Evolutionary conservation across 2,888 invertebrate genomes (phyloP).

Genomic region (Macrophya annulata): DNA sequence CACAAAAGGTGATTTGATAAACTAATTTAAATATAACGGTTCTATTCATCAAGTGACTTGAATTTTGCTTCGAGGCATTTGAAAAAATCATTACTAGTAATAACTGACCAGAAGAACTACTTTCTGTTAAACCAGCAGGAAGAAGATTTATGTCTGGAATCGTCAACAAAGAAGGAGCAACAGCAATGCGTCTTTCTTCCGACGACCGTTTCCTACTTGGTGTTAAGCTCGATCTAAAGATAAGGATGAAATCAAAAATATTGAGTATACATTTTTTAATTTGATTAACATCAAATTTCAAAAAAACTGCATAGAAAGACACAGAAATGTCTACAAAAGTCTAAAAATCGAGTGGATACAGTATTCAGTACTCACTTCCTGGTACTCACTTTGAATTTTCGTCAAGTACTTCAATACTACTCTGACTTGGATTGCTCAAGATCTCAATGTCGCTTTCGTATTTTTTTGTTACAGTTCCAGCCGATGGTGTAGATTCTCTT

Average conservation of each 20-base stretch:
- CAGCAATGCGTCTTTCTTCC: conserved; percentile 80
- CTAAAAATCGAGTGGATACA: background rate
- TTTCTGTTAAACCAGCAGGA: conserved; percentile 81
- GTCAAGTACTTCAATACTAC: conserved; percentile 86
- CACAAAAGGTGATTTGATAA: conserved; percentile 25
- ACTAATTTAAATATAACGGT: conserved; percentile 17
- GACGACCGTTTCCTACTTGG: conserved; percentile 79
- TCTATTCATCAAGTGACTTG: background rate
- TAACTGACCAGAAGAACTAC: conserved; percentile 82
- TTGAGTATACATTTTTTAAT: background rate
- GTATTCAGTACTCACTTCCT: conserved; percentile 39
- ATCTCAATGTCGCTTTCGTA: conserved; percentile 87
- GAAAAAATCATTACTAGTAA: conserved; percentile 38
- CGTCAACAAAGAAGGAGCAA: conserved; percentile 79
- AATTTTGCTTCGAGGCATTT: background rate
- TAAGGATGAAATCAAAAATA: conserved; percentile 30
- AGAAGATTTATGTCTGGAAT: conserved; percentile 78
- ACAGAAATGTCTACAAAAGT: background rate
- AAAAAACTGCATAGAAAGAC: background rate
- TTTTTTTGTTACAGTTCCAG: conserved; percentile 71
- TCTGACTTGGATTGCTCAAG: conserved; percentile 87
- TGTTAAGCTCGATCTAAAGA: conserved; percentile 70
- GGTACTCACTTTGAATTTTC: conserved; percentile 76
- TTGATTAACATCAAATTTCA: background rate
- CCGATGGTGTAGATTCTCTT: conserved; percentile 76